These are phyloP conservation scores for Onychomys arenicola DNA, from an alignment of 2,797 vertebrate genomes.

Conservation along the genomic window DNA sequence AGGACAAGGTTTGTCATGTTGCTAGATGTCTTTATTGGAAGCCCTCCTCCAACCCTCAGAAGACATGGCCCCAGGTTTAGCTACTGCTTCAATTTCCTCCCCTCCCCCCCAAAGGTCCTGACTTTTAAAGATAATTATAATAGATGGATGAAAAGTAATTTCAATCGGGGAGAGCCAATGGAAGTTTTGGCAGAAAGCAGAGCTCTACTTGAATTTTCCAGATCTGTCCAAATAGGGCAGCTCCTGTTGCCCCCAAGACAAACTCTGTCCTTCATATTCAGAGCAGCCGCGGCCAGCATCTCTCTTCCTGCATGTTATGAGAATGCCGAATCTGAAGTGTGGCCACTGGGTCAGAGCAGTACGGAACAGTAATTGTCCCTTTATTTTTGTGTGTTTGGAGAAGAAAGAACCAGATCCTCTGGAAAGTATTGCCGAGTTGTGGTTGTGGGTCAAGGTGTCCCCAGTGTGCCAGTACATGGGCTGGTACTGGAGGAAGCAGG, in stretches of 20 bases:
- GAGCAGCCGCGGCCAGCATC: not conserved
- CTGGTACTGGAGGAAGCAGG: not conserved
- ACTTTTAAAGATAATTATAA: not conserved
- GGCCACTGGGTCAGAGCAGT: not conserved
- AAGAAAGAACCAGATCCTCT: fast-evolving
- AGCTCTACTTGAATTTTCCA: not conserved
- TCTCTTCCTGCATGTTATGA: not conserved
- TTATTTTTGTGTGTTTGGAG: fast-evolving
- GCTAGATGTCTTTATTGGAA: fast-evolving
- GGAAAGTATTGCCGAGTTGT: fast-evolving
- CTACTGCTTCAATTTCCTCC: not conserved
- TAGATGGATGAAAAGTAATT: not conserved
- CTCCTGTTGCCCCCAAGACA: not conserved
- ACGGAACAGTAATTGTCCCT: not conserved
- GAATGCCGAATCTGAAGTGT: not conserved
- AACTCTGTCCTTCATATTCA: not conserved
- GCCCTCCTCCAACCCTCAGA: fast-evolving
- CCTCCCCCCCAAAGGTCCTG: not conserved
- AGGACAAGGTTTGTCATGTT: fast-evolving
- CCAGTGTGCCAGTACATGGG: fast-evolving
- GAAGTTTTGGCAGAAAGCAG: not conserved
- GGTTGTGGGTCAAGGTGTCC: not conserved
- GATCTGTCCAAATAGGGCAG: not conserved
- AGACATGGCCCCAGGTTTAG: too few relatives aligned
- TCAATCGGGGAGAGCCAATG: not conserved